Base-by-base conservation (phyloP, 2,113 vertebrate genomes). In the Columba livia region DNA sequence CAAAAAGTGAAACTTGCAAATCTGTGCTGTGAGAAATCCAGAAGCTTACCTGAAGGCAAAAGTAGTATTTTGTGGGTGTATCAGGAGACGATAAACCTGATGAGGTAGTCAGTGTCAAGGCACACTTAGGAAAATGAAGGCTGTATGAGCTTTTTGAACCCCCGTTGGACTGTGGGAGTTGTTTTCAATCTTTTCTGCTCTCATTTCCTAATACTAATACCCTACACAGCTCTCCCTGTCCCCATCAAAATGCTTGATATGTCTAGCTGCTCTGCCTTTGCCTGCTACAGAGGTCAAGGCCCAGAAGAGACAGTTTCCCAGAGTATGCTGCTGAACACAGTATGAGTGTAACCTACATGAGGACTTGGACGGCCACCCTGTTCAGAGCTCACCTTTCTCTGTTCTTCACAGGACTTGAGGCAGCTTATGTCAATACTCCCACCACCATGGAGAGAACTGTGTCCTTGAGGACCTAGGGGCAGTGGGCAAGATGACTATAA, bases 281-380 rank as follows among this genome's bases (percentile, higher is more conserved):
- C 26, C 31, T 58, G 42, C 1, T n/a, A 50, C 60, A 70, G 15
- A 73, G 38, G 21, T 28, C 44, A 77, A 71, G 42, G 28, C 19
- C 20, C 29, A 42, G 40, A 36, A 64, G 15, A 29, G 16, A 29
- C 19, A 50, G 50, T 25, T n/a, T 60, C 32, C 14, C 12, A 8
- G 6, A 50, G 24, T 11, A 26, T 6, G 38, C 18, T 61, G 56
- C 15, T 61, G 51, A 82, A 56, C 18, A 29, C 34, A n/a, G 26
- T 15, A 40, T 5, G 21, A 93, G n/a, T 1, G 8, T 18, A 44
- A 75, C 18, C 13, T 17, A 10, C 16, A 32, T 0, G 1, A 34
- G 28, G 62, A 48, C 18, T 15, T 44, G 62, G 36, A 40, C 6
- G 36, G 73, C 11, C 53, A 42, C 34, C 4, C 20, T 61, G 25